Conservation (phyloP, 2,888 invertebrate genomes). For the Platycnemis pennipes region DNA sequence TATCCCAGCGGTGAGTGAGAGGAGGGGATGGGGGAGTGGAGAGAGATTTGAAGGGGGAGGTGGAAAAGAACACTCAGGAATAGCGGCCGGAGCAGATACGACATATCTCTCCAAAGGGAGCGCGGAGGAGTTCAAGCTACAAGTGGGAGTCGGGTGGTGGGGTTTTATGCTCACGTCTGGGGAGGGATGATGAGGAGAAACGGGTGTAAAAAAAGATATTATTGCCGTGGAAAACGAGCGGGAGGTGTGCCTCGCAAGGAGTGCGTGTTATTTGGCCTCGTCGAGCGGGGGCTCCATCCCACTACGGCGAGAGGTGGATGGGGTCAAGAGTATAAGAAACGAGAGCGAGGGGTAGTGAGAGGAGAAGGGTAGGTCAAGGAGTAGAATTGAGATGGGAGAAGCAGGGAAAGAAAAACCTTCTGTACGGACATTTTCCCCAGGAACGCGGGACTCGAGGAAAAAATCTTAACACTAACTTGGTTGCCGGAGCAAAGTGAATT, state of each 20-base stretch:
- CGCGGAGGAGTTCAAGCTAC: background rate
- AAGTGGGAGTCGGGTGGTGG: background rate
- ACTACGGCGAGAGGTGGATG: background rate
- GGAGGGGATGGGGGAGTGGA: background rate
- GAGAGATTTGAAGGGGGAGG: background rate
- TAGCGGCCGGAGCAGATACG: slow-evolving; percentile 3
- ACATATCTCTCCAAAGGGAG: slow-evolving; percentile 14
- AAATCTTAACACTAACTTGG: background rate
- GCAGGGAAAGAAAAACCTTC: background rate
- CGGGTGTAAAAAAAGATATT: slow-evolving; percentile 4
- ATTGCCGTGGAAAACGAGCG: background rate
- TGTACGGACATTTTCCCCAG: background rate
- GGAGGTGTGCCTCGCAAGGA: background rate
- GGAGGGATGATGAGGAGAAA: background rate
- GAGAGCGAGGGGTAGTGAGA: background rate
- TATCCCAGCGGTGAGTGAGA: too few relatives aligned
- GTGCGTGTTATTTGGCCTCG: too few relatives aligned
- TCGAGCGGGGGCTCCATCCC: background rate
- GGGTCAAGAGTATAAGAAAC: background rate
- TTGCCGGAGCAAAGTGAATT: slow-evolving; percentile 19
- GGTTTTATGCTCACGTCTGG: background rate
- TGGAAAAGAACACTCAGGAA: background rate
- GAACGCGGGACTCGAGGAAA: background rate
- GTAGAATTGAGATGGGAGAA: background rate
- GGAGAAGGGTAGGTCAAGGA: background rate